Conservation (phyloP, 1,140 invertebrate species). For the Drosophila pseudoobscura region DNA sequence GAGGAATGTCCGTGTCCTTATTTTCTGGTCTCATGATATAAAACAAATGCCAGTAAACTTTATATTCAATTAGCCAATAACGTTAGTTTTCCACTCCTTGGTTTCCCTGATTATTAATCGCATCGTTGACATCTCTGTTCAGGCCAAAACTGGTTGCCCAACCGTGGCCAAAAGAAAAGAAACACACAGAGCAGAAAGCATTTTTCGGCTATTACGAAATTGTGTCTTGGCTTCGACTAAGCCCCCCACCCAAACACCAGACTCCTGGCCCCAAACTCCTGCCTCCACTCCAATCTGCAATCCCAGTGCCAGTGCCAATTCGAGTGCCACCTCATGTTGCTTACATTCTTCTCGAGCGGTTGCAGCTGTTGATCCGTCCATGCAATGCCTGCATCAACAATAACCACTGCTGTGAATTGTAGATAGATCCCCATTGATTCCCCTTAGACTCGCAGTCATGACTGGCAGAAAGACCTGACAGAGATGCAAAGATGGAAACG, state of each 20-base stretch:
- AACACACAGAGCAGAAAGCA: slow-evolving; percentile 8
- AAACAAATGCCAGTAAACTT: too few relatives aligned
- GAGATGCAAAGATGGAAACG: slow-evolving; percentile 17
- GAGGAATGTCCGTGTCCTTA: slow-evolving; percentile 7
- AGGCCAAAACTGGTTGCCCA: slow-evolving; percentile 41
- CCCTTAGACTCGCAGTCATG: slow-evolving; percentile 4
- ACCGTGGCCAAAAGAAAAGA: slow-evolving; percentile 22
- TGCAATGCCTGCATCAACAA: slow-evolving; percentile 29
- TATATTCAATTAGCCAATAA: too few relatives aligned
- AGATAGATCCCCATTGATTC: slow-evolving; percentile 9
- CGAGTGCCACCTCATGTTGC: neutral
- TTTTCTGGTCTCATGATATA: too few relatives aligned
- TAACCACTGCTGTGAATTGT: slow-evolving; percentile 19
- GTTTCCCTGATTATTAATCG: slow-evolving; percentile 41
- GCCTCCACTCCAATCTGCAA: neutral
- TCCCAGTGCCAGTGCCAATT: neutral
- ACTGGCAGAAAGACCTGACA: slow-evolving; percentile 4
- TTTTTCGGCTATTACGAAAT: slow-evolving; percentile 29
- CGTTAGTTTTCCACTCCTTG: slow-evolving; percentile 29
- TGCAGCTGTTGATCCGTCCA: slow-evolving; percentile 41
- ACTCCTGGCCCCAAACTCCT: slow-evolving; percentile 2
- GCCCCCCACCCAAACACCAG: neutral
- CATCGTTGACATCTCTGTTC: slow-evolving; percentile 37
- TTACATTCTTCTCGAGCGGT: slow-evolving; percentile 20
- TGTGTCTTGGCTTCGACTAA: slow-evolving; percentile 1